Percentiles rank a stretch among this genome's conserved stretches.
phyloP scores from a whole-genome alignment of 2,888 invertebrate species.

The Plemyria rubiginata region DNA sequence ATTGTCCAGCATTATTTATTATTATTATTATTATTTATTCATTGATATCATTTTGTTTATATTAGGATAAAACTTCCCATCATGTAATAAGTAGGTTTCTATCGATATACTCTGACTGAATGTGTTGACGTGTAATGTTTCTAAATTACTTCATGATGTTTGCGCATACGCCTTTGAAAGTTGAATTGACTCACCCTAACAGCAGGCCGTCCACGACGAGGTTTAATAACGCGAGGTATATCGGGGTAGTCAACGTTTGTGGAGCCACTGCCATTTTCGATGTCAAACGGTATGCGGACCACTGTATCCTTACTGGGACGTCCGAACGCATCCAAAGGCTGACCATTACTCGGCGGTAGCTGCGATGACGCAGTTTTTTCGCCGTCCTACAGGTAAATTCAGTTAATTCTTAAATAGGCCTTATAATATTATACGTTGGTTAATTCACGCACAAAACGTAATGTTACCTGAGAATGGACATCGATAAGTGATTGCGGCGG shows the following conservation, averaged over 20 bases:
- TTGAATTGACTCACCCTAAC: conserved; percentile 57
- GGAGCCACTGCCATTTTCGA: conserved; percentile 60
- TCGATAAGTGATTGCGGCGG: conserved; percentile 77
- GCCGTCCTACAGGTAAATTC: conserved; percentile 54
- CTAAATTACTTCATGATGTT: neutral
- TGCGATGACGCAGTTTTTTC: conserved; percentile 55
- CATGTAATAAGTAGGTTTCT: neutral
- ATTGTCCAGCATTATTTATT: too few relatives aligned
- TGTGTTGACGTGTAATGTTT: neutral
- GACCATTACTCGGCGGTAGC: conserved; percentile 51
- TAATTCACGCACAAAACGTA: neutral
- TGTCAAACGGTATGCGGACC: conserved; percentile 78
- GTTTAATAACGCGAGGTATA: conserved; percentile 62
- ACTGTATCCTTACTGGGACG: conserved; percentile 67
- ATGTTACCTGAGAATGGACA: conserved; percentile 69
- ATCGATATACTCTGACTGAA: too few relatives aligned
- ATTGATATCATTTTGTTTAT: too few relatives aligned
- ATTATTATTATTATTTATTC: too few relatives aligned
- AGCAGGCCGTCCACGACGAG: conserved; percentile 72
- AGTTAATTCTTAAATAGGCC: too few relatives aligned
- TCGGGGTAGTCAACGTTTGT: conserved; percentile 59
- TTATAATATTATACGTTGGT: too few relatives aligned
- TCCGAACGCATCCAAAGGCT: conserved; percentile 45
- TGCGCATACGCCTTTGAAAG: too few relatives aligned
- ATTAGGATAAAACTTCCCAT: neutral